Conservation (phyloP, 2,113 vertebrate genomes). For the Chaetodon auriga region DNA sequence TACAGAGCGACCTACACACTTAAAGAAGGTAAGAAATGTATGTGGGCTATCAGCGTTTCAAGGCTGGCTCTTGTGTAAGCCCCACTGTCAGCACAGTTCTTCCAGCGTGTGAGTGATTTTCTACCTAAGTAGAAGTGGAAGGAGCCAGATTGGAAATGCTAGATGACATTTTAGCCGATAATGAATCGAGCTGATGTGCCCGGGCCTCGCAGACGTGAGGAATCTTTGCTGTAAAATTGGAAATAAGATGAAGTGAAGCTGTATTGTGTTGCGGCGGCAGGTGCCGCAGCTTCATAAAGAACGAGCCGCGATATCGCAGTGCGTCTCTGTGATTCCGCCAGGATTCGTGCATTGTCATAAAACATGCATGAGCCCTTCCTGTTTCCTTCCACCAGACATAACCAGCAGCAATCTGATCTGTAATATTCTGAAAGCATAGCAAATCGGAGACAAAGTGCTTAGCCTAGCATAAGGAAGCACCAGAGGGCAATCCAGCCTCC, state of each 20-base stretch:
- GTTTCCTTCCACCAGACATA: conserved; percentile 47
- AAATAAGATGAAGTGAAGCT: conserved; percentile 10
- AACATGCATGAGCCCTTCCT: conserved; percentile 58
- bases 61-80: conserved; percentile 26
- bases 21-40: conserved; percentile 62
- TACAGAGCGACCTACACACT: conserved; percentile 1
- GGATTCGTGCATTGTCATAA: conserved; percentile 62
- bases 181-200: conserved; percentile 50
- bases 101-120: conserved; percentile 24
- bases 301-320: conserved; percentile 6
- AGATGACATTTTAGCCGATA: conserved; percentile 46
- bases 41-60: conserved; percentile 20
- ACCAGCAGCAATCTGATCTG: conserved; percentile 48
- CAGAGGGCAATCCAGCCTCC: conserved; percentile 48
- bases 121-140: conserved; percentile 17
- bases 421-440: conserved; percentile 58
- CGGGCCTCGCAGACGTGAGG: not conserved
- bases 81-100: conserved; percentile 16
- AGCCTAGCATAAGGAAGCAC: conserved; percentile 60
- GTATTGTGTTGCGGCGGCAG: conserved; percentile 5
- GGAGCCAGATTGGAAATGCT: conserved; percentile 51
- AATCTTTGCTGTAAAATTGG: conserved; percentile 28
- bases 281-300: conserved; percentile 8
- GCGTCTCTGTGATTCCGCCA: conserved; percentile 19
- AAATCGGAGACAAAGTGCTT: conserved; percentile 71